These are phyloP conservation scores for Belgica antarctica DNA, from an alignment of 2,888 invertebrate genomes.

Conservation along the genomic window DNA sequence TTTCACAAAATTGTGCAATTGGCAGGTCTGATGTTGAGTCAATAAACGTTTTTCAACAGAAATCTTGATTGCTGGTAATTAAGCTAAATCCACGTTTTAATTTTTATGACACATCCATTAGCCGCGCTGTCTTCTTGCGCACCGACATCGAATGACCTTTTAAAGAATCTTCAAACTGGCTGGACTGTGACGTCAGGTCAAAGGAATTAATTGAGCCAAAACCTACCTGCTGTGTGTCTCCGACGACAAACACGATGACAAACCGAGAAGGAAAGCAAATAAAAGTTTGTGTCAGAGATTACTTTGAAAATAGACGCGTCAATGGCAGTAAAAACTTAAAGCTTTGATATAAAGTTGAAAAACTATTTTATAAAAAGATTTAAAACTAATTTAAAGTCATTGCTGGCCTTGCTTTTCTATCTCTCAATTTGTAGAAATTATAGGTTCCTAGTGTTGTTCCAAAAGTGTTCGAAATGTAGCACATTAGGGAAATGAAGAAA, in stretches of 20 bases:
- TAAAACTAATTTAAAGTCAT: too few relatives aligned
- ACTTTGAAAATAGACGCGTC: too few relatives aligned
- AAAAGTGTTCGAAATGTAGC: conserved; percentile 34
- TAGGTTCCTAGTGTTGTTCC: conserved; percentile 16
- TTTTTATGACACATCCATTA: conserved; percentile 6
- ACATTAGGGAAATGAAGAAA: conserved; percentile 23
- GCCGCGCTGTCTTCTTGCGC: too few relatives aligned
- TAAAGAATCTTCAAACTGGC: not conserved
- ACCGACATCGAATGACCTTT: conserved; percentile 23
- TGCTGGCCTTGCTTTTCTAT: too few relatives aligned
- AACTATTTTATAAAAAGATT: too few relatives aligned
- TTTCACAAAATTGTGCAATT: conserved; percentile 15
- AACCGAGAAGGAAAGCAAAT: conserved; percentile 1
- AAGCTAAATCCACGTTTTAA: not conserved
- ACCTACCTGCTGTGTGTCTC: conserved; percentile 30
- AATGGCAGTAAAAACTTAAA: too few relatives aligned
- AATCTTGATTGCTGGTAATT: not conserved
- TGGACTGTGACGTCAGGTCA: conserved; percentile 25
- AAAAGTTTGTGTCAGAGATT: too few relatives aligned
- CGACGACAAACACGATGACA: too few relatives aligned
- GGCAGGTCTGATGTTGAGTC: not conserved
- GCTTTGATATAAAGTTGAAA: too few relatives aligned
- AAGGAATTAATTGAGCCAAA: conserved; percentile 21
- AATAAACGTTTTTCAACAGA: not conserved
- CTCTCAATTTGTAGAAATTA: too few relatives aligned